Evolutionary conservation across 1,140 invertebrate species (phyloP).

Genomic region (Steinernema khuongi): DNA sequence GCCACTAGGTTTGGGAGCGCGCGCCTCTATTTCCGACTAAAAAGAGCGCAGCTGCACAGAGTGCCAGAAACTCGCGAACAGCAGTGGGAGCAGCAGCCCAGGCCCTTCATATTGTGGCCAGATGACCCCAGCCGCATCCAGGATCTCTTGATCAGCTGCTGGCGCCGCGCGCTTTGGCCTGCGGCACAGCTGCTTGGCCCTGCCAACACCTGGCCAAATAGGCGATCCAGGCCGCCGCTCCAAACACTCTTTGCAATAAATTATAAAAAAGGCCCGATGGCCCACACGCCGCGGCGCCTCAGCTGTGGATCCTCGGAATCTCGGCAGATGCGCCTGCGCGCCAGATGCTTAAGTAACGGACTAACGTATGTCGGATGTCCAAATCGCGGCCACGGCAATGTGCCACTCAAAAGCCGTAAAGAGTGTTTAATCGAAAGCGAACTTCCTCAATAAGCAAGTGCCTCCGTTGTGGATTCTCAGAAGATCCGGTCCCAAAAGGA

Average conservation of each 20-base stretch:
- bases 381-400: too few species aligned
- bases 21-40: too few species aligned
- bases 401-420: too few species aligned
- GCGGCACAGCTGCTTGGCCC: neutral
- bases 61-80: neutral
- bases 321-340: slow-evolving; percentile 3
- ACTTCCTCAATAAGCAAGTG: too few species aligned
- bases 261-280: neutral
- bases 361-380: too few species aligned
- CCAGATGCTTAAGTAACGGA: slow-evolving; percentile 9
- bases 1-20: too few species aligned
- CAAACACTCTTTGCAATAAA: neutral
- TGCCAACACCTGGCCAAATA: slow-evolving; percentile 2
- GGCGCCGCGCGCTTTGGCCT: neutral
- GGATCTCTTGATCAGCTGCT: slow-evolving; percentile 12
- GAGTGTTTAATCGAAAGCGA: too few species aligned
- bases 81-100: slow-evolving; percentile 11
- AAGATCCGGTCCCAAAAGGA: too few species aligned
- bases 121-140: slow-evolving; percentile 5
- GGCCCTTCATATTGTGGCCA: slow-evolving; percentile 7
- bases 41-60: neutral
- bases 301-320: too few species aligned
- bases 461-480: too few species aligned
- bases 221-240: neutral
- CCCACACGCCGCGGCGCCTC: too few species aligned